Base-by-base conservation (phyloP, 1,140 invertebrate species). In the Eubasilissa regina region DNA sequence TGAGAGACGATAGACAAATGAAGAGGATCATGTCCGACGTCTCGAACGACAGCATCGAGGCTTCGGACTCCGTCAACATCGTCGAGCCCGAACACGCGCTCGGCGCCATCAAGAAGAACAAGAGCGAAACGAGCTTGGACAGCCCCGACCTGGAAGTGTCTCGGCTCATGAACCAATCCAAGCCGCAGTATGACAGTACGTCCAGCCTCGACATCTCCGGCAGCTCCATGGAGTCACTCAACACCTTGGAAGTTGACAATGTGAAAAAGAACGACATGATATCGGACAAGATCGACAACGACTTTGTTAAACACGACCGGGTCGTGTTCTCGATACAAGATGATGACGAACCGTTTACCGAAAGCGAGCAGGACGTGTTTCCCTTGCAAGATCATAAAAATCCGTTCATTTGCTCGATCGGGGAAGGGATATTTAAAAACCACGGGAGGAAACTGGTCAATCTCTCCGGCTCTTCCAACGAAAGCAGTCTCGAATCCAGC, bases 91-190 rank as follows among this genome's bases (percentile, higher is more conserved):
- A 58, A 25, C 73, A 74, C 11, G 75, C 21, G 15, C 44, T 76
- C 17, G 66, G 56, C 84, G 85, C 86, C 74, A 85, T 89, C 84
- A 89, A 89, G 84, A 89, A 89, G 74, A 89, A 89, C 81, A 88
- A 87, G 79, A 89, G 88, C 75, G 88, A 89, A 81, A 88, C 88
- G 15, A 89, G 87, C 83, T 83, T 89, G 8, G 88, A 90, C 68
- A 89, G 88, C 80, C 87, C 88, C 0, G 89, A 90, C 84, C 75
- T 89, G 75, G 89, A 90, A 84, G 88, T 89, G 0, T 89, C 89
- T 51, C 86, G 88, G 77, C 79, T 89, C 6, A 89, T 89, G 87
- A 64, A 55, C 73, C 85, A 9, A 66, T 55, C 66, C 86, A 86
- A 84, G 84, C 86, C 21, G 86, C 87, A 77, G 44, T 87, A 87